Evolutionary conservation across 2,113 vertebrate species (phyloP).

Genomic region (Heterochromis multidens): DNA sequence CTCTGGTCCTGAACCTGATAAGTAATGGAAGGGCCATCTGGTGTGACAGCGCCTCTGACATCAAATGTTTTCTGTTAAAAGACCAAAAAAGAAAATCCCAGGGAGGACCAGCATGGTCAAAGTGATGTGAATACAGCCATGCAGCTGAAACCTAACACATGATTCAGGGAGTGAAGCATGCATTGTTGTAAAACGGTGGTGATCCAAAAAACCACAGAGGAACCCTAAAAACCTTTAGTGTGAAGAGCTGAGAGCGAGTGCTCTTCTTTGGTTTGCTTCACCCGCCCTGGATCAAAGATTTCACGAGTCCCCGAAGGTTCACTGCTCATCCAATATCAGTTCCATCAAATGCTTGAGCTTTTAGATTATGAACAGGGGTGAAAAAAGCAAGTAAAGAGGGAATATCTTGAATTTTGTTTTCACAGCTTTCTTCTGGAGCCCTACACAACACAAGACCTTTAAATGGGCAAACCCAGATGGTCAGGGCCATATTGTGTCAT

Average conservation of each 20-base stretch:
- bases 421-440: neutral
- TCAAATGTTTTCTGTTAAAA: constrained; percentile 43
- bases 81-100: constrained; percentile 27
- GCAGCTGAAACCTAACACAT: constrained; percentile 31
- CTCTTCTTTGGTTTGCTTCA: neutral
- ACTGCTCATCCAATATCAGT: neutral
- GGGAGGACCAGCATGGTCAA: constrained; percentile 22
- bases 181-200: constrained; percentile 42
- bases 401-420: constrained; percentile 17
- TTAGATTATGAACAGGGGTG: neutral
- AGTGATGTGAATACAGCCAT: constrained; percentile 35
- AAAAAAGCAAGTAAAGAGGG: neutral
- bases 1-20: constrained; percentile 37
- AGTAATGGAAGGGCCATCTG: constrained; percentile 54
- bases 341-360: neutral
- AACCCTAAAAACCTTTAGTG: constrained; percentile 22
- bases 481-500: neutral
- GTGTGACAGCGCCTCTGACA: constrained; percentile 42
- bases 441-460: neutral
- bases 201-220: constrained; percentile 36
- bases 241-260: constrained; percentile 4
- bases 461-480: constrained; percentile 21
- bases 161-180: constrained; percentile 43
- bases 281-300: constrained; percentile 15
- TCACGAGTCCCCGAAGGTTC: constrained; percentile 8